Base-by-base conservation (phyloP, 1,140 invertebrate species). In the Drosophila kurseongensis region DNA sequence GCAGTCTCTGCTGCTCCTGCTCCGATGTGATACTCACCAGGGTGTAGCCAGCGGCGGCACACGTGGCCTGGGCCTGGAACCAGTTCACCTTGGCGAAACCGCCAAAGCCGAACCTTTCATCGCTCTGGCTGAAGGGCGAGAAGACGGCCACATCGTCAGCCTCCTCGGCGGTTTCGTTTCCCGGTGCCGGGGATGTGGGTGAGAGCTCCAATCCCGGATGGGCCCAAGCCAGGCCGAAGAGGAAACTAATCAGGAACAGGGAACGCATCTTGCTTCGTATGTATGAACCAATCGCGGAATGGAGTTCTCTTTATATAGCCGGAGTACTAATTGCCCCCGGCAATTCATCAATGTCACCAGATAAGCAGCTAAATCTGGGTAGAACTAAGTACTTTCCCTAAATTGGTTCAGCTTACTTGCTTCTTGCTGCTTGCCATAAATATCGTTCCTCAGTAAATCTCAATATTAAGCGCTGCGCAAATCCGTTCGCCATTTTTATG, bases 401-500 rank as follows among this genome's bases (percentile, higher is more conserved):
- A 71, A 71, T 71, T 71, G 67, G 65, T 67, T 69, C 29, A 18
- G 67, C 52, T 14, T 14, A 5, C 41, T 68, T 55, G 45, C 40
- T 56, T 45, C 56, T 63, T 59, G 57, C 54, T 54, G 16, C 79
- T 74, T 60, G 71, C 67, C 84, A 79, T 82, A 86, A 88, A 86
- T 88, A 78, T 67, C 8, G 66, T 63, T 75, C 45, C 45, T 61
- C 66, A 79, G 65, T 86, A 88, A 89, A 88, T 86, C 83, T 86
- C 79, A 72, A 79, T 86, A 83, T 88, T 76, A 83, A 88, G 84
- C 79, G 72, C 71, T 69, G 83, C 79, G 80, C 56, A 80, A 88
- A 88, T 88, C 83, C 83, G 83, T 76, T 86, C 76, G 75, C 79
- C 79, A 88, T 86, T 86, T 83, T 88, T 83, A 79, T 83, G 76